A percentile compares a stretch with the other conserved stretches of the same genome.
phyloP scores from a whole-genome alignment of 2,797 vertebrate species.

The Hafferia zeledoni region DNA sequence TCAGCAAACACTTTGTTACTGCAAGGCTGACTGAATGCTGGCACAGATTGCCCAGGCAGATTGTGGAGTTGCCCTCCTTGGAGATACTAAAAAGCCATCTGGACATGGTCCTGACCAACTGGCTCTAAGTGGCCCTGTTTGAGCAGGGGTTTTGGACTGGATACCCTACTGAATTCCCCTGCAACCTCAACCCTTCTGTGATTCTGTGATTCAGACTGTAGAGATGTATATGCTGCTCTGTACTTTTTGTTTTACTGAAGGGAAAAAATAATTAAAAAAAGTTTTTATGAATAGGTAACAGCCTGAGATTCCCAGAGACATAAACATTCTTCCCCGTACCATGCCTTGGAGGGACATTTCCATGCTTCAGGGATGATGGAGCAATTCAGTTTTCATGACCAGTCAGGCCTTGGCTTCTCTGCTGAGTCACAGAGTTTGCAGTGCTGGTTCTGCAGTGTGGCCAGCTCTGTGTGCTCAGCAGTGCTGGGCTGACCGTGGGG shows the following conservation, averaged over 20 bases:
- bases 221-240: not conserved
- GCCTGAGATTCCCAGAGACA: not conserved
- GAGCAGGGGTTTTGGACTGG: not conserved
- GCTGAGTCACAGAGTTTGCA: not conserved
- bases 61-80: not conserved
- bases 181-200: not conserved
- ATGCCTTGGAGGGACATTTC: not conserved
- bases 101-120: not conserved
- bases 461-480: not conserved
- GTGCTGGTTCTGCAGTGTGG: not conserved
- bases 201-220: not conserved
- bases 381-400: not conserved
- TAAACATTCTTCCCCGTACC: not conserved
- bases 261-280: not conserved
- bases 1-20: not conserved
- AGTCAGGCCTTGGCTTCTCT: not conserved
- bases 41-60: not conserved
- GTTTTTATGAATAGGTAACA: not conserved
- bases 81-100: not conserved
- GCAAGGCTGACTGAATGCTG: not conserved
- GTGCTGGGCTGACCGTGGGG: not conserved
- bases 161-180: not conserved
- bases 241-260: not conserved
- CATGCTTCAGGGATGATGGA: not conserved
- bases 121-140: not conserved